A percentile compares a stretch with the other conserved stretches of the same genome.
phyloP scores from a whole-genome alignment of 2,888 invertebrate species.

The Himalopsyche kuldschensis region DNA sequence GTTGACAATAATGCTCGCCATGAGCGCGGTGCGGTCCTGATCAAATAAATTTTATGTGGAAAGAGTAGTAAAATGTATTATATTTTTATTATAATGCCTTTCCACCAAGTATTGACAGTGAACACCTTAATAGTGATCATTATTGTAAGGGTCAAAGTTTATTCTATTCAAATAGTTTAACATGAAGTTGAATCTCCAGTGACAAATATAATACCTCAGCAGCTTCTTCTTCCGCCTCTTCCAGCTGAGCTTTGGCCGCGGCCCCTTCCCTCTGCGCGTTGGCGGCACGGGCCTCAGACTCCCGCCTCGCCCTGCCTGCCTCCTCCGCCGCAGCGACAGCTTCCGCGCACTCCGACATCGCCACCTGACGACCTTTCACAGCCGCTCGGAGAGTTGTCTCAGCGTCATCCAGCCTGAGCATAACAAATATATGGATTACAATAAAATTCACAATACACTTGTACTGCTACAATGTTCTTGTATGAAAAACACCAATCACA shows the following conservation, averaged over 20 bases:
- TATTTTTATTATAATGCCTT: no score
- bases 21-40: not conserved
- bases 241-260: constrained; percentile 80
- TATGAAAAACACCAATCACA: no score
- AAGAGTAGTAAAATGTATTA: no score
- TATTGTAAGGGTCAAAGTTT: no score
- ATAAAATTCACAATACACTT: no score
- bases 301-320: constrained; percentile 69
- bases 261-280: constrained; percentile 76
- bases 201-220: constrained; percentile 64
- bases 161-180: no score
- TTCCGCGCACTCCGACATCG: constrained; percentile 87
- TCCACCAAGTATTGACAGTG: no score
- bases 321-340: constrained; percentile 83
- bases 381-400: constrained; percentile 84
- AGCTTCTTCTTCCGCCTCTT: constrained; percentile 93
- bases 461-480: no score
- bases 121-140: no score
- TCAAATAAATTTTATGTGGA: not conserved
- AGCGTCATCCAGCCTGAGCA: constrained; percentile 72
- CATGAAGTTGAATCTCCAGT: no score
- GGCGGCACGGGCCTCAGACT: constrained; percentile 77
- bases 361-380: constrained; percentile 80
- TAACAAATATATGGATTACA: not conserved
- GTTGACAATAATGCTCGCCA: no score